A percentile compares a stretch with the other conserved stretches of the same genome.
These are phyloP conservation scores for Camponotus floridanus DNA, from an alignment of 1,140 invertebrate genomes.

Conservation along the genomic window DNA sequence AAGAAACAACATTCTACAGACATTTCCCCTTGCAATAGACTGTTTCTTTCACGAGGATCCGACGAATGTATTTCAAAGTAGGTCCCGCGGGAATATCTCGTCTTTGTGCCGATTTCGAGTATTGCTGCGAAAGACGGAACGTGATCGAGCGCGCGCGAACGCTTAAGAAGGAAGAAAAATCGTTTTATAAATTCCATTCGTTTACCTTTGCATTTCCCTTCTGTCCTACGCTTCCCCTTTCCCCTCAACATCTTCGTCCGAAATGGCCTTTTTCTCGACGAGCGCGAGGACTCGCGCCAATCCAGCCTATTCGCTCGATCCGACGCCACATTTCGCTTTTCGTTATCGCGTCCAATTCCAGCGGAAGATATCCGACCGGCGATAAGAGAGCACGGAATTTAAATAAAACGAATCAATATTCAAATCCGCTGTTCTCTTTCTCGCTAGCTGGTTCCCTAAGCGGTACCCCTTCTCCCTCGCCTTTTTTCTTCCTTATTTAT, in stretches of 20 bases:
- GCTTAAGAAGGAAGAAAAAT: conserved; percentile 71
- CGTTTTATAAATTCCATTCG: conserved; percentile 77
- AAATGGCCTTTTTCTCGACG: conserved; percentile 53
- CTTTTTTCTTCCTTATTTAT: conserved; percentile 48
- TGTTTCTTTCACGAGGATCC: conserved; percentile 8
- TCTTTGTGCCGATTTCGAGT: conserved; percentile 21
- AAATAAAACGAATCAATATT: conserved; percentile 86
- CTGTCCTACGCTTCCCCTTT: conserved; percentile 59
- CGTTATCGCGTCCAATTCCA: conserved; percentile 85
- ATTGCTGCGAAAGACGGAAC: conserved; percentile 51
- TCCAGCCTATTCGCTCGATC: conserved; percentile 78
- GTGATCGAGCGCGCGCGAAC: conserved; percentile 34
- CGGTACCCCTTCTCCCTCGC: background rate
- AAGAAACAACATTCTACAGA: background rate
- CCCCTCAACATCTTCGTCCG: conserved; percentile 4
- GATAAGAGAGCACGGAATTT: conserved; percentile 83
- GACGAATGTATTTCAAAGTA: conserved; percentile 28
- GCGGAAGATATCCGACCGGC: conserved; percentile 82
- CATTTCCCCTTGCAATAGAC: background rate
- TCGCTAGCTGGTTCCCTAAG: conserved; percentile 22
- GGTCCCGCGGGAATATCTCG: conserved; percentile 49
- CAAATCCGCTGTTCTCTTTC: conserved; percentile 77
- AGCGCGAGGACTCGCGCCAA: conserved; percentile 52
- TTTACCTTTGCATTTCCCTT: conserved; percentile 69
- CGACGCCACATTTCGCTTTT: conserved; percentile 78